Conservation (phyloP, 1,140 invertebrate species). For the Triops longicaudatus region DNA sequence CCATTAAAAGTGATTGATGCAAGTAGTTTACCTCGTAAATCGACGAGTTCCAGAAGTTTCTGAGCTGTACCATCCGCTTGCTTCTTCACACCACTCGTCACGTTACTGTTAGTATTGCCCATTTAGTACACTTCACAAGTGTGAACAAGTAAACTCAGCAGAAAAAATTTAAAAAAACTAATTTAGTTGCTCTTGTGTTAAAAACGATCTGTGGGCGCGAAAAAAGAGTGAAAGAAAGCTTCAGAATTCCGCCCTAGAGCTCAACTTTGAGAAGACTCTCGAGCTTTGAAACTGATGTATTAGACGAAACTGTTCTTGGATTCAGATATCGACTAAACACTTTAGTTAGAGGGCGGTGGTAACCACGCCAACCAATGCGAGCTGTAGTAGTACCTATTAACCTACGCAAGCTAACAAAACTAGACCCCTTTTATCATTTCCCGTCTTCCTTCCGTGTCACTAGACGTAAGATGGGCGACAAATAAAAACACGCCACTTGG, state of each 20-base stretch:
- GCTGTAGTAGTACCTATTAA: background rate
- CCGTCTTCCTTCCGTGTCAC: too few species aligned
- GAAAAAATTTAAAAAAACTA: too few species aligned
- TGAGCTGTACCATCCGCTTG: conserved; percentile 69
- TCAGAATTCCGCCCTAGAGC: too few species aligned
- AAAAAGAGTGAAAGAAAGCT: too few species aligned
- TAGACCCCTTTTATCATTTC: background rate
- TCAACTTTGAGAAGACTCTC: too few species aligned
- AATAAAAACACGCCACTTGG: too few species aligned
- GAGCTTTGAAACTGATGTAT: too few species aligned
- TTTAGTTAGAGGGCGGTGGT: background rate
- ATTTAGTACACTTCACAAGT: conserved; percentile 41
- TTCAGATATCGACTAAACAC: conserved; percentile 6
- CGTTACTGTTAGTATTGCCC: conserved; percentile 89
- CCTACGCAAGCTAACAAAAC: background rate
- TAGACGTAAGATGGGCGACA: too few species aligned
- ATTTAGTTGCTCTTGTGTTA: too few species aligned
- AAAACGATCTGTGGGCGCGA: too few species aligned
- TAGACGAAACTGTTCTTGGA: background rate
- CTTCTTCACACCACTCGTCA: conserved; percentile 82
- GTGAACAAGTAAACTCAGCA: too few species aligned
- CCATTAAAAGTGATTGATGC: background rate
- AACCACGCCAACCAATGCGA: background rate
- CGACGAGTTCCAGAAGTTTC: conserved; percentile 71
- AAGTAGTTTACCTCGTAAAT: conserved; percentile 66